Percentiles rank a stretch among this genome's conserved stretches.
These are phyloP conservation scores for Amblyornis subalaris DNA, from an alignment of 2,113 vertebrate genomes.

Conservation along the genomic window DNA sequence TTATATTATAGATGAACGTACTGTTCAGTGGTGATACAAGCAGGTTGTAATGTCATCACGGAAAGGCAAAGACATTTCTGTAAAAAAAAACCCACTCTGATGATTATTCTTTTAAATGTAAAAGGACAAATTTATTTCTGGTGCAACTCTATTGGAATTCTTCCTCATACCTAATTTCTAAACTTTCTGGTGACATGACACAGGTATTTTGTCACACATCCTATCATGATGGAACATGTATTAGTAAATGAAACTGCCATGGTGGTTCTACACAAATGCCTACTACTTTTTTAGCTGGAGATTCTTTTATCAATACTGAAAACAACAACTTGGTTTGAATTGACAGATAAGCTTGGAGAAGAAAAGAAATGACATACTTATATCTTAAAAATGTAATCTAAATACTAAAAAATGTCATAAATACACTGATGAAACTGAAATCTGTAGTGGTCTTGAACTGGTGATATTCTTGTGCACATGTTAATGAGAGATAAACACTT, in stretches of 20 bases:
- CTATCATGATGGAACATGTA: neutral
- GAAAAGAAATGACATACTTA: neutral
- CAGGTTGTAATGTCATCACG: neutral
- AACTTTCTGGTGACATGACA: neutral
- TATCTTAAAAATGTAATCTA: neutral
- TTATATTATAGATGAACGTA: neutral
- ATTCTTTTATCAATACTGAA: neutral
- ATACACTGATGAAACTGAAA: neutral
- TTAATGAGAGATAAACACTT: neutral
- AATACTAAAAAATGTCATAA: neutral
- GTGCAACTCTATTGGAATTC: neutral
- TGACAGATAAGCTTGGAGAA: neutral
- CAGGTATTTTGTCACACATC: neutral
- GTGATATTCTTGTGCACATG: neutral
- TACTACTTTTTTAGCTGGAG: neutral
- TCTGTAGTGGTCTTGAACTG: neutral
- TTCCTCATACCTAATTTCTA: neutral
- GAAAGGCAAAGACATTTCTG: neutral
- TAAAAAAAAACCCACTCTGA: fast-evolving
- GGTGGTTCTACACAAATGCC: neutral
- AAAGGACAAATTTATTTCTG: neutral
- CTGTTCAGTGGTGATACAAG: neutral
- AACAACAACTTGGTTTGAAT: neutral
- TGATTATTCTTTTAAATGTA: neutral
- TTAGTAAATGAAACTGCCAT: neutral